phyloP scores from a whole-genome alignment of 2,888 invertebrate genomes.

The Melinopterus prodromus region DNA sequence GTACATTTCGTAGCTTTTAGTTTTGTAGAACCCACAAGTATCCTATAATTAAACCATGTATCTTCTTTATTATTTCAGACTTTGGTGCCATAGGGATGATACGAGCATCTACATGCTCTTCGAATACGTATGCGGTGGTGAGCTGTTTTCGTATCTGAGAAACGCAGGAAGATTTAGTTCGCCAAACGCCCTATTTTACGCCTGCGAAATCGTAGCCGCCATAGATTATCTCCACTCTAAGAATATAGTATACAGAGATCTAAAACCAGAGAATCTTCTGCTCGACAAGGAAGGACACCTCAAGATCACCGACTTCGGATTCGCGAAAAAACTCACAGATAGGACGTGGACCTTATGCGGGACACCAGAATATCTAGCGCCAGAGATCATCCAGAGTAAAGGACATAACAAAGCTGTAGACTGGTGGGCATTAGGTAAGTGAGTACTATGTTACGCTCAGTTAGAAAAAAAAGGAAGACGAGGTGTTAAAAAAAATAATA shows the following conservation, averaged over 20 bases:
- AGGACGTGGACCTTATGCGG: constrained; percentile 97
- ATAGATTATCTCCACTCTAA: constrained; percentile 92
- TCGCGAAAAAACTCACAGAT: constrained; percentile 93
- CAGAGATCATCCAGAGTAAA: constrained; percentile 96
- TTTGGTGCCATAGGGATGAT: constrained; percentile 92
- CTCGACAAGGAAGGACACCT: constrained; percentile 93
- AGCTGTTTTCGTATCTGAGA: constrained; percentile 94
- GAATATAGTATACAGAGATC: constrained; percentile 86
- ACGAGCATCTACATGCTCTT: constrained; percentile 95
- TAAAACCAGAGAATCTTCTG: constrained; percentile 94
- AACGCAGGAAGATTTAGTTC: constrained; percentile 91
- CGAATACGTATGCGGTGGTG: constrained; percentile 97
- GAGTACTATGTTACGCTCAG: background rate
- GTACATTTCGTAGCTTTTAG: too few species aligned
- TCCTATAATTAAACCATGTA: background rate
- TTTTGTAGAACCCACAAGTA: too few species aligned
- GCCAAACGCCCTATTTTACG: constrained; percentile 89
- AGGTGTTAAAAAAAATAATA: too few species aligned
- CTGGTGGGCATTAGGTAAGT: constrained; percentile 96
- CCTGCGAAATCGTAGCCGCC: constrained; percentile 92
- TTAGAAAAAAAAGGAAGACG: background rate
- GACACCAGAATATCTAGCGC: constrained; percentile 96
- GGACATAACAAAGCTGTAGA: constrained; percentile 99
- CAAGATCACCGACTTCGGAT: constrained; percentile 98
- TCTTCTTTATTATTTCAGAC: constrained; percentile 65